A percentile compares a stretch with the other conserved stretches of the same genome.
These are phyloP conservation scores for Anneissia japonica DNA, from an alignment of 35 echinoderm and acorn worm genomes.

Conservation along the genomic window DNA sequence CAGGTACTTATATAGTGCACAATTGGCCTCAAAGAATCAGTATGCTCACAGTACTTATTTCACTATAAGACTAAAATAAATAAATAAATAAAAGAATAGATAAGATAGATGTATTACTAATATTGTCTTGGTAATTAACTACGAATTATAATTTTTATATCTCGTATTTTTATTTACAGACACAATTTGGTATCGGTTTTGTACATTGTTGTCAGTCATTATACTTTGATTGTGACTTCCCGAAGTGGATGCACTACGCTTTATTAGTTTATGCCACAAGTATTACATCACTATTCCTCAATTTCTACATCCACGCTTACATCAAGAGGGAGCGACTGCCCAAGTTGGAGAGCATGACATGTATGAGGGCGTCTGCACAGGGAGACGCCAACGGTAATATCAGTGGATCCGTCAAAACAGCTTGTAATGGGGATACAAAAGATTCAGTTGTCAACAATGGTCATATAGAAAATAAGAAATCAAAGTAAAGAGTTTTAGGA, in stretches of 20 bases:
- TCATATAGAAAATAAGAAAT: neutral
- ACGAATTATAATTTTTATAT: too few species aligned
- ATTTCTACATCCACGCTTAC: conserved; percentile 99
- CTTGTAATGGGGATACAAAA: neutral
- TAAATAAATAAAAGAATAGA: too few species aligned
- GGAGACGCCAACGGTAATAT: neutral
- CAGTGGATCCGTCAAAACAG: neutral
- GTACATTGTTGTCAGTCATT: conserved; percentile 71
- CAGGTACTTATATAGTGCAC: too few species aligned
- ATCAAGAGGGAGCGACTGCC: conserved; percentile 68
- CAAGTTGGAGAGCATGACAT: conserved; percentile 36
- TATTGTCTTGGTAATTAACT: too few species aligned
- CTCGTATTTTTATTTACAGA: conserved; percentile 31
- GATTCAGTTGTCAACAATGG: too few species aligned
- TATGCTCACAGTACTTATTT: too few species aligned
- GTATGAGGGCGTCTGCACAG: neutral
- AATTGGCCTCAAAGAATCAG: too few species aligned
- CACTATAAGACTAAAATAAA: too few species aligned
- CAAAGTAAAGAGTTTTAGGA: neutral
- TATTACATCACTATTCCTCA: conserved; percentile 76
- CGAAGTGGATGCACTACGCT: conserved; percentile 86
- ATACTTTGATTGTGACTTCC: conserved; percentile 83
- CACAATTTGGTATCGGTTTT: conserved; percentile 74
- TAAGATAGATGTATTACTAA: too few species aligned
- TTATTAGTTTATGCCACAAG: conserved; percentile 65